A percentile compares a stretch with the other conserved stretches of the same genome.
These are phyloP conservation scores for Unio delphinus DNA, from an alignment of 2,888 invertebrate genomes.

Conservation along the genomic window DNA sequence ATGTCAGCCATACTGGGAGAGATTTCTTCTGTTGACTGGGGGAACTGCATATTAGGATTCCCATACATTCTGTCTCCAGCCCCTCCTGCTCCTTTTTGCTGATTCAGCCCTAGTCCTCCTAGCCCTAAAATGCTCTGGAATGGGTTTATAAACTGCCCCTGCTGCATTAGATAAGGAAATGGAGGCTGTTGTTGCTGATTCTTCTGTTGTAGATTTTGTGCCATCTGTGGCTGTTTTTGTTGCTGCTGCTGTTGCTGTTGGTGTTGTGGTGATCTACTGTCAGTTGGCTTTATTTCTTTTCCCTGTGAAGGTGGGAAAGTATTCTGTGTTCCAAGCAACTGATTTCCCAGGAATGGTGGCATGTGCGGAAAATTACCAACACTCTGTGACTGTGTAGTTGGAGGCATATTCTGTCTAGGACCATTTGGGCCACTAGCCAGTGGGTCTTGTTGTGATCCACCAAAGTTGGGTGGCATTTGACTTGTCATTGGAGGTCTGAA, in stretches of 20 bases:
- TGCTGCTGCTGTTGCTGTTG: conserved; percentile 58
- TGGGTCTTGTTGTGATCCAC: no score
- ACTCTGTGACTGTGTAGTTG: no score
- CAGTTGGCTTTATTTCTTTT: no score
- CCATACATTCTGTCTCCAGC: conserved; percentile 30
- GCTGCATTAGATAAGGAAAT: background rate
- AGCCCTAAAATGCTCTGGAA: conserved; percentile 26
- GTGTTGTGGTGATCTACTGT: conserved; percentile 30
- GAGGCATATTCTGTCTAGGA: no score
- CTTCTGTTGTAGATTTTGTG: conserved; percentile 18
- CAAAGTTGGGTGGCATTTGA: no score
- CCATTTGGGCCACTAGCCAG: no score
- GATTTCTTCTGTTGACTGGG: conserved; percentile 34
- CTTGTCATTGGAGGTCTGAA: no score
- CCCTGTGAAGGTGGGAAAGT: no score
- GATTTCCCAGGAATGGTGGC: no score
- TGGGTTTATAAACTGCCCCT: conserved; percentile 28
- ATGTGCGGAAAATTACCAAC: no score
- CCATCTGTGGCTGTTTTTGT: conserved; percentile 49
- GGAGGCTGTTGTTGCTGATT: conserved; percentile 9
- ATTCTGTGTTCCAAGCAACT: no score
- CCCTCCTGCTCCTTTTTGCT: conserved; percentile 29
- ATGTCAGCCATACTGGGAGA: conserved; percentile 40
- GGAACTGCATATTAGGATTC: conserved; percentile 17
- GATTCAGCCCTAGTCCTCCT: conserved; percentile 16